Conservation (phyloP, 1,140 invertebrate species). For the Maconellicoccus hirsutus region DNA sequence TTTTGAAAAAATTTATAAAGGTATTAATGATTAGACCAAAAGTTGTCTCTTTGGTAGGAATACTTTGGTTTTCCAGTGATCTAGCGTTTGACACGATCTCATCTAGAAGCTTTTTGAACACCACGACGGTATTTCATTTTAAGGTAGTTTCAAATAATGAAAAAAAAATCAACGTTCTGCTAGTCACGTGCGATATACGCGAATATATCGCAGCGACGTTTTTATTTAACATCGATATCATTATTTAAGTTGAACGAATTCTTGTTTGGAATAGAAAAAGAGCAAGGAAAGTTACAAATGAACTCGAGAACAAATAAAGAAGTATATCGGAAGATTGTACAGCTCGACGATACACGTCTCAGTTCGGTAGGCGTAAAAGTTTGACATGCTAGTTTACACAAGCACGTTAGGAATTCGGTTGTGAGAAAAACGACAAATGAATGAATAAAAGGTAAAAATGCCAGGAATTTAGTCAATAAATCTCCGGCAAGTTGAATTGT, state of each 20-base stretch:
- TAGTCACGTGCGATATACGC: not conserved
- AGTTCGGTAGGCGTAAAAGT: not conserved
- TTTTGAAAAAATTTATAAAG: too few relatives aligned
- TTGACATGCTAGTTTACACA: not conserved
- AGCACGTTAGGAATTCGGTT: not conserved
- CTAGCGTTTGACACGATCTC: too few relatives aligned
- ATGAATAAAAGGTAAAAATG: not conserved
- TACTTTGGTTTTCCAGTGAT: too few relatives aligned
- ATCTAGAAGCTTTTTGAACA: too few relatives aligned
- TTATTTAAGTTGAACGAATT: slow-evolving; percentile 3
- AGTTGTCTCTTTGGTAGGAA: too few relatives aligned
- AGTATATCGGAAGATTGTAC: not conserved
- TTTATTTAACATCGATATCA: slow-evolving; percentile 1
- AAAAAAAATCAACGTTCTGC: too few relatives aligned
- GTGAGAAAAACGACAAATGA: slow-evolving; percentile 8
- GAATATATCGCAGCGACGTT: not conserved
- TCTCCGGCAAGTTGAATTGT: not conserved
- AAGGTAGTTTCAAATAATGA: too few relatives aligned
- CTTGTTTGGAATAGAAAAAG: not conserved
- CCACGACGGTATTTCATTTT: too few relatives aligned
- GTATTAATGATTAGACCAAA: too few relatives aligned
- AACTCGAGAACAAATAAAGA: not conserved
- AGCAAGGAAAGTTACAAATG: not conserved
- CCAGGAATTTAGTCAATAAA: not conserved
- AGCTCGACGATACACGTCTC: not conserved